A percentile compares a stretch with the other conserved stretches of the same genome.
Evolutionary conservation across 2,113 vertebrate species (phyloP).

Genomic region (Zootoca vivipara): DNA sequence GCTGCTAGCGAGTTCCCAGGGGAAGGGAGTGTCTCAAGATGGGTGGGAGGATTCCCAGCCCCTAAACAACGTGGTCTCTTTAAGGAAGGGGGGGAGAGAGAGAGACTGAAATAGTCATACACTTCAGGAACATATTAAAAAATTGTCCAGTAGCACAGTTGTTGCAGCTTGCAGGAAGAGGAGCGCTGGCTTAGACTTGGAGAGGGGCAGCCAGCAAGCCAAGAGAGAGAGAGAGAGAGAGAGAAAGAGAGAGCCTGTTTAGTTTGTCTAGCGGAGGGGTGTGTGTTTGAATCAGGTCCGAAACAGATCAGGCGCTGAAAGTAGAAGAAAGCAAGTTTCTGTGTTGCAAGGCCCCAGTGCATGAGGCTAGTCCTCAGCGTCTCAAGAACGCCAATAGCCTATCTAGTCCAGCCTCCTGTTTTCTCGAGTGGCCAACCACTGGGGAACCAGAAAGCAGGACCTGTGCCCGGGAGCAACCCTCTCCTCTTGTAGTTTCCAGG

Average conservation of each 20-base stretch:
- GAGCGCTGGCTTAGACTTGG: not conserved
- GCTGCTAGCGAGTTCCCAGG: slow-evolving; percentile 6
- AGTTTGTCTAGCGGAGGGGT: not conserved
- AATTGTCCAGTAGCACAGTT: too few relatives aligned
- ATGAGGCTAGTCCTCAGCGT: not conserved
- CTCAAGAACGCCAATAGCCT: not conserved
- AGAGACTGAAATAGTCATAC: too few relatives aligned
- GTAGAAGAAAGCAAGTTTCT: not conserved
- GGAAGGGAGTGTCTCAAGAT: not conserved
- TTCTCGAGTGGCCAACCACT: too few relatives aligned
- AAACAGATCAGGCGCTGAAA: not conserved
- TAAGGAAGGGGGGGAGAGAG: too few relatives aligned
- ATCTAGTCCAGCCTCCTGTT: too few relatives aligned
- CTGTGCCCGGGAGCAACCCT: too few relatives aligned
- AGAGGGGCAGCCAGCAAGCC: not conserved
- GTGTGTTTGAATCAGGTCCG: too few relatives aligned
- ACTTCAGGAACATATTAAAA: too few relatives aligned
- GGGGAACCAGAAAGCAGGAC: too few relatives aligned
- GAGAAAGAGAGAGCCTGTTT: not conserved
- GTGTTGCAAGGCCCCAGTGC: not conserved
- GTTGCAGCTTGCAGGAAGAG: too few relatives aligned
- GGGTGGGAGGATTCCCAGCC: not conserved
- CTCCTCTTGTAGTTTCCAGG: too few relatives aligned
- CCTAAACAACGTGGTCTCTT: not conserved
- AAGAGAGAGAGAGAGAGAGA: not conserved